Percentiles rank a stretch among this genome's conserved stretches.
These are phyloP conservation scores for Chaetura pelagica DNA, from an alignment of 2,113 vertebrate species.

Conservation along the genomic window DNA sequence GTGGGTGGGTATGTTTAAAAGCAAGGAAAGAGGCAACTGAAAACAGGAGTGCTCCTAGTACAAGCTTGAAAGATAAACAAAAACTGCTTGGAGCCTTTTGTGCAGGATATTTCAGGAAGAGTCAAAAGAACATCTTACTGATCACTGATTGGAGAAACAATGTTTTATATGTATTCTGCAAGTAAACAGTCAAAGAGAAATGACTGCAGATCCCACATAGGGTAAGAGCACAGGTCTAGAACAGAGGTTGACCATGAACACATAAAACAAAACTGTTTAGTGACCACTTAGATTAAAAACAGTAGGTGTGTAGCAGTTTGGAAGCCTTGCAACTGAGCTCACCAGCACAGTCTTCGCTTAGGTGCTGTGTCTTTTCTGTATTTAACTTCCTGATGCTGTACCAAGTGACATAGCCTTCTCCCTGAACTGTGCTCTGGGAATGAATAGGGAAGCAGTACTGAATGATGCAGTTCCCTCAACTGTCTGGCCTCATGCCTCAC, in stretches of 20 bases:
- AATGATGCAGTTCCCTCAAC: not conserved
- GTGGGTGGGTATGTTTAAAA: not conserved
- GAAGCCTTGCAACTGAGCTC: not conserved
- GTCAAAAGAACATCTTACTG: not conserved
- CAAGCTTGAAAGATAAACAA: not conserved
- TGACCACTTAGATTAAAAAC: not conserved
- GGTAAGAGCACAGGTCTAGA: not conserved
- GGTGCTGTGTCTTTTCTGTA: not conserved
- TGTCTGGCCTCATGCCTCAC: not conserved
- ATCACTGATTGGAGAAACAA: not conserved
- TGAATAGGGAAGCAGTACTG: not conserved
- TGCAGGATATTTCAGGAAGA: not conserved
- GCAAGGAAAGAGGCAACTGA: not conserved
- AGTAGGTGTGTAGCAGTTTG: not conserved
- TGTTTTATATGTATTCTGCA: not conserved
- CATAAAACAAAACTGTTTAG: not conserved
- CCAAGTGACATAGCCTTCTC: not conserved
- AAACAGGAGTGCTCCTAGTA: not conserved
- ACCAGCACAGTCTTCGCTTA: not conserved
- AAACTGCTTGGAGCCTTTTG: not conserved
- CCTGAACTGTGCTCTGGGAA: not conserved
- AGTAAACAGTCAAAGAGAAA: not conserved
- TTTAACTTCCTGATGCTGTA: not conserved
- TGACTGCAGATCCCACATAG: not conserved
- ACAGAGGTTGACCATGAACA: not conserved